These are phyloP conservation scores for Elegia similella DNA, from an alignment of 2,888 invertebrate genomes.

Conservation along the genomic window DNA sequence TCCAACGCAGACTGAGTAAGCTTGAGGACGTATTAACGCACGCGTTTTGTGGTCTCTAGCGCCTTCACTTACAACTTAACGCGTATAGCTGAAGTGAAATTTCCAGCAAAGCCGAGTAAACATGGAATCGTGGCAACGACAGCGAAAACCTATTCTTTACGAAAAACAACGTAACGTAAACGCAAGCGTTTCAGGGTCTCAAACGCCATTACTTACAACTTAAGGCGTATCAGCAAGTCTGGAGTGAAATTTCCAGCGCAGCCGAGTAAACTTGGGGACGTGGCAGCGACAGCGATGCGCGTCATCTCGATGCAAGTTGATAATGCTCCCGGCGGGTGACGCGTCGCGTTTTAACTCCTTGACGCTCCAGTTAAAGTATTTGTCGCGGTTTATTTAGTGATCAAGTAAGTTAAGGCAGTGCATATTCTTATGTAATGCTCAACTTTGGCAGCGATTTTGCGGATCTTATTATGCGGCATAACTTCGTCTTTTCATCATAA, in stretches of 20 bases:
- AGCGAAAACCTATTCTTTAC: no score
- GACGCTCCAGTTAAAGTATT: conserved; percentile 37
- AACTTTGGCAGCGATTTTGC: no score
- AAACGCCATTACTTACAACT: no score
- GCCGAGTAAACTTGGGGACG: conserved; percentile 76
- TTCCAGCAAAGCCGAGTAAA: conserved; percentile 73
- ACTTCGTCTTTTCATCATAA: no score
- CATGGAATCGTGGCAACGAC: conserved; percentile 75
- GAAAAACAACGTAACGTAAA: neutral
- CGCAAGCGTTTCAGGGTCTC: neutral
- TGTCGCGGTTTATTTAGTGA: conserved; percentile 34
- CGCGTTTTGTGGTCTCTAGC: no score
- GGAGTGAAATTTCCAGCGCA: conserved; percentile 74
- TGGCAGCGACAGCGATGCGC: conserved; percentile 73
- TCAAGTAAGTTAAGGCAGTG: neutral
- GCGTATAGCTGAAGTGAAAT: no score
- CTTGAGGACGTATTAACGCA: no score
- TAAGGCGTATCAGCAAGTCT: conserved; percentile 71
- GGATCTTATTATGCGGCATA: no score
- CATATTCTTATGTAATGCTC: no score
- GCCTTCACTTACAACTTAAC: no score
- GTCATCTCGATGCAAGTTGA: conserved; percentile 74
- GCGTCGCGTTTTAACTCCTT: conserved; percentile 44
- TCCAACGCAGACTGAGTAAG: no score
- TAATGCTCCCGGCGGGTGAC: conserved; percentile 34